A percentile compares a stretch with the other conserved stretches of the same genome.
These are phyloP conservation scores for Papilio polytes DNA, from an alignment of 1,140 invertebrate genomes.

Conservation along the genomic window DNA sequence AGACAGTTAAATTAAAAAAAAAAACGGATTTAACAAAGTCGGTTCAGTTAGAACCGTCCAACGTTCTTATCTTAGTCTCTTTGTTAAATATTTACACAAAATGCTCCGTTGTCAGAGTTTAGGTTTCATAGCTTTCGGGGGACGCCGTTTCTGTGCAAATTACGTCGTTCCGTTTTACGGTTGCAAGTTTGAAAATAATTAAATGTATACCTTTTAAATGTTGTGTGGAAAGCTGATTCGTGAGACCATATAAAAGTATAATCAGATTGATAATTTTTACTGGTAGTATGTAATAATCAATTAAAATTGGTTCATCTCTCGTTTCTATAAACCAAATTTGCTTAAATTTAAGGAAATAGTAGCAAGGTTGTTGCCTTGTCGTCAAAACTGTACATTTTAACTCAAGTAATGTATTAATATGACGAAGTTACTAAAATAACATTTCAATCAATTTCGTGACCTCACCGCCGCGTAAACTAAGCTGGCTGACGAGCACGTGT, in stretches of 20 bases:
- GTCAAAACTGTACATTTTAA: neutral
- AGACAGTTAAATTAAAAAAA: neutral
- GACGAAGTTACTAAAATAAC: neutral
- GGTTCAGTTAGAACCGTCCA: neutral
- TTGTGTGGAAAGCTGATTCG: neutral
- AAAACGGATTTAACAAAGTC: neutral
- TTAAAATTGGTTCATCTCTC: neutral
- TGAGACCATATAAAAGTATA: neutral
- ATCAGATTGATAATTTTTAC: neutral
- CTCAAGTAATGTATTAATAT: neutral
- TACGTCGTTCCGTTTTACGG: slow-evolving; percentile 13
- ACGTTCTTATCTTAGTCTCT: slow-evolving; percentile 1
- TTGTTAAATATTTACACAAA: slow-evolving; percentile 16
- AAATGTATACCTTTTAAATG: slow-evolving; percentile 1
- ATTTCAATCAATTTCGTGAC: slow-evolving; percentile 14
- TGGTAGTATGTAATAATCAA: neutral
- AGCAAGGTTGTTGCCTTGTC: neutral
- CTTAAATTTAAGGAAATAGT: neutral
- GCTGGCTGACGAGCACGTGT: slow-evolving; percentile 23
- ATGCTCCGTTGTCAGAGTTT: slow-evolving; percentile 16
- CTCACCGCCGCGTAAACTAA: neutral
- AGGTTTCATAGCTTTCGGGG: neutral
- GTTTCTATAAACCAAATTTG: too few species aligned
- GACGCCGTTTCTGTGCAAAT: slow-evolving; percentile 24
- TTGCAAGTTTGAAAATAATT: slow-evolving; percentile 5